phyloP scores from a whole-genome alignment of 37 sponge, comb jelly and placozoan genomes.

The Beroe forskalii region DNA sequence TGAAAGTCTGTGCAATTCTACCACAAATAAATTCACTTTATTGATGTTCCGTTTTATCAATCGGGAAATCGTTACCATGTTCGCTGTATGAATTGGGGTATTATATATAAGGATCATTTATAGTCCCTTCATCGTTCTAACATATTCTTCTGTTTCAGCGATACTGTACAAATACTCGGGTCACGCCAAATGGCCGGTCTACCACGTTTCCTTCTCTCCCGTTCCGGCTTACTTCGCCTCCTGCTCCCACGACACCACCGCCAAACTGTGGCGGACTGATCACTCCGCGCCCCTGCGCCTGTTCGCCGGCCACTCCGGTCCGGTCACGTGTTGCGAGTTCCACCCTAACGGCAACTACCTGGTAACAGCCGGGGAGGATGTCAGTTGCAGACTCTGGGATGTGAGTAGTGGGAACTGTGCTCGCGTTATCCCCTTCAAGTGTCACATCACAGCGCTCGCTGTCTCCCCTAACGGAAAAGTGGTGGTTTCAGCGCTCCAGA shows the following conservation, averaged over 20 bases:
- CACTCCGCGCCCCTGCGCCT: neutral
- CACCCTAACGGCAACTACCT: slow-evolving; percentile 57
- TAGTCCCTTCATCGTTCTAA: no score
- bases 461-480: slow-evolving; percentile 56
- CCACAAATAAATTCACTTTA: no score
- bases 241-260: slow-evolving; percentile 51
- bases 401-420: slow-evolving; percentile 63
- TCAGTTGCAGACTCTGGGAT: slow-evolving; percentile 53
- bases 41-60: no score
- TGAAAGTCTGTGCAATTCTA: neutral
- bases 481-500: neutral
- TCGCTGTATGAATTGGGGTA: no score
- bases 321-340: slow-evolving; percentile 30
- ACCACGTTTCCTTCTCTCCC: slow-evolving; percentile 55
- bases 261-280: slow-evolving; percentile 46
- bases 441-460: neutral
- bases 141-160: no score
- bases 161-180: slow-evolving; percentile 27
- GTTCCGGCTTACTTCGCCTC: slow-evolving; percentile 48
- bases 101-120: no score
- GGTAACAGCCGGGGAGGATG: slow-evolving; percentile 30
- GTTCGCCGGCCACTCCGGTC: slow-evolving; percentile 32
- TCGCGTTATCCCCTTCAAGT: slow-evolving; percentile 15
- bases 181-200: slow-evolving; percentile 56
- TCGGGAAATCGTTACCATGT: no score